Base-by-base conservation (phyloP, 2,888 invertebrate species). In the Pheosia gnoma region DNA sequence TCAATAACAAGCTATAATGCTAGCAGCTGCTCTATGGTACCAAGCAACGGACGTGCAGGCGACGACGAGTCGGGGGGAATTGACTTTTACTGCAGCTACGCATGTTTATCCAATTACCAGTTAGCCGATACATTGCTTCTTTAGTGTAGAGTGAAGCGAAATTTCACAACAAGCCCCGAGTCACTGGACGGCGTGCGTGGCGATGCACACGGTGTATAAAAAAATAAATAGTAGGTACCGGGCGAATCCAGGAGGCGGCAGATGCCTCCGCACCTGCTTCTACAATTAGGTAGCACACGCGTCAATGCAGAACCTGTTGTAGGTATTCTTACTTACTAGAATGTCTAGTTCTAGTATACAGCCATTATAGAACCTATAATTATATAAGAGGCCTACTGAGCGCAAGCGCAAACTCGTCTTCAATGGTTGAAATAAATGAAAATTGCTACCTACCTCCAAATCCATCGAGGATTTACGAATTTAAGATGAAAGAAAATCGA, bases 241-340 rank as follows among this genome's bases (percentile, higher is more conserved):
- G 75, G 79, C 82, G 79, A 83, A 85, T 83, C 85, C 86, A 83
- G 82, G 77, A 78, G 83, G 81, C 83, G 88, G 90, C 93, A 93
- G 93, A 92, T 93, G 93, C 88, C 81, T 67, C 76, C 72, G 79
- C 93, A 93, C 92, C 93, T 93, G 93, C 84, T 83, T 60, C 78
- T 67, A 82, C 88, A 91, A 91, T 91, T 90, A 91, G 84, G 77
- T 79, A 81, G 80, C 85, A 88, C 88, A 88, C 89, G 88, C 87
- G 85, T 85, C 82, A 82, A 75, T 77, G 75, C 75, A 77, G 75
- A 81, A 79, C 75, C 71, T 71, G 77, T 72, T 25, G 72, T 74
- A 76, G 74, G 67, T 56, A 63, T 51, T 36, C 63, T 62, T 39
- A 53, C 36, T 25, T 53, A 49, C 13, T 5, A 25, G 25, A 25